A percentile compares a stretch with the other conserved stretches of the same genome.
Evolutionary conservation across 1,140 invertebrate genomes (phyloP).

Genomic region (Apocrypta bakeri): DNA sequence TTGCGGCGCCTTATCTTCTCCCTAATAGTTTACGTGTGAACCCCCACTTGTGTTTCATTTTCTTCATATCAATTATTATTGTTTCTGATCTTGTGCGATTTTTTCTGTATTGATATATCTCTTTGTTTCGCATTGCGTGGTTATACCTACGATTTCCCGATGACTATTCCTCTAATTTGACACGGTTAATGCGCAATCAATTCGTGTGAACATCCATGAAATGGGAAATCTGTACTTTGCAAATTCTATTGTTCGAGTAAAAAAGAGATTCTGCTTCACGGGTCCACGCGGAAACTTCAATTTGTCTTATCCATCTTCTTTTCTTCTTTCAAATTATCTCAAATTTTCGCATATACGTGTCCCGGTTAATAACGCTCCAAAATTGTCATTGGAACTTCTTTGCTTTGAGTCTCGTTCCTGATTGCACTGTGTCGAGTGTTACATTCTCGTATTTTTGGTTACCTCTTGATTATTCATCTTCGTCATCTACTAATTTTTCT

Average conservation of each 20-base stretch:
- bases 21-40: conserved; percentile 44
- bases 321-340: neutral
- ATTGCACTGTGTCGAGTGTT: conserved; percentile 42
- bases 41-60: conserved; percentile 32
- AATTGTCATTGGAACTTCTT: conserved; percentile 44
- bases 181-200: conserved; percentile 8
- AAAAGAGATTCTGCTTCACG: conserved; percentile 9
- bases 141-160: conserved; percentile 25
- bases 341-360: neutral
- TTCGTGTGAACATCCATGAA: neutral
- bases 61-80: conserved; percentile 56
- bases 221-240: neutral
- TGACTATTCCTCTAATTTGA: neutral
- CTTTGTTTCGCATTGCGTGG: conserved; percentile 44
- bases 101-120: conserved; percentile 47
- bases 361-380: conserved; percentile 44
- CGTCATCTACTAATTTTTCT: neutral
- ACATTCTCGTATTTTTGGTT: conserved; percentile 1
- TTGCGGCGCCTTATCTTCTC: conserved; percentile 53
- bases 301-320: neutral
- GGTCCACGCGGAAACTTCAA: conserved; percentile 16
- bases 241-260: neutral
- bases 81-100: conserved; percentile 51
- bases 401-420: conserved; percentile 35
- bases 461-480: neutral